Percentiles rank a stretch among this genome's conserved stretches.
These are phyloP conservation scores for Ceramica pisi DNA, from an alignment of 2,888 invertebrate genomes.

Conservation along the genomic window DNA sequence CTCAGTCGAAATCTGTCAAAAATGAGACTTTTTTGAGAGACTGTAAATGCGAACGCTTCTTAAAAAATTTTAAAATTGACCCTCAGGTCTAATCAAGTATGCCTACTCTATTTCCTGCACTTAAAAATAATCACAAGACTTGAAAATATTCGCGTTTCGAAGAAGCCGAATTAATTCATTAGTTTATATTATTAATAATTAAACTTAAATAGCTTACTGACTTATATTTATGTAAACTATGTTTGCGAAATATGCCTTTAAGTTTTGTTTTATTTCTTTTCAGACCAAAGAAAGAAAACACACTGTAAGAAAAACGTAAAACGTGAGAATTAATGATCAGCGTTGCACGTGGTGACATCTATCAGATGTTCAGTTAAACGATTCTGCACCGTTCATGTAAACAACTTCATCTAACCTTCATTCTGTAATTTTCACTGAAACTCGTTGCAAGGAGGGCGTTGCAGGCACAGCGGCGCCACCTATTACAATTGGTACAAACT, in stretches of 20 bases:
- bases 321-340: not conserved
- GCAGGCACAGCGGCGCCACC: conserved; percentile 26
- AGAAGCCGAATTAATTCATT: too few species aligned
- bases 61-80: too few species aligned
- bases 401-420: conserved; percentile 32
- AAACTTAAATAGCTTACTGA: too few species aligned
- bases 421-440: not conserved
- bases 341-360: not conserved
- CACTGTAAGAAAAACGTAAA: not conserved
- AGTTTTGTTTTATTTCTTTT: not conserved
- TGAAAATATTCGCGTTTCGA: not conserved
- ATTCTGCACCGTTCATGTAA: too few species aligned
- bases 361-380: not conserved
- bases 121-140: not conserved
- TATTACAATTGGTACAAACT: not conserved
- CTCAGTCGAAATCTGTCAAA: too few species aligned
- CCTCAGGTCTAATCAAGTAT: too few species aligned
- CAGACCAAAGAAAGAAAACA: not conserved
- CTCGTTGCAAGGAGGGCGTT: fast-evolving
- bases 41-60: too few species aligned
- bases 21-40: too few species aligned
- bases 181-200: too few species aligned
- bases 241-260: too few species aligned
- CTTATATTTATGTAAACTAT: too few species aligned
- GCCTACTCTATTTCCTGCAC: too few species aligned